Evolutionary conservation across 2,888 invertebrate genomes (phyloP).

Genomic region (Scelioninae gen. 2): DNA sequence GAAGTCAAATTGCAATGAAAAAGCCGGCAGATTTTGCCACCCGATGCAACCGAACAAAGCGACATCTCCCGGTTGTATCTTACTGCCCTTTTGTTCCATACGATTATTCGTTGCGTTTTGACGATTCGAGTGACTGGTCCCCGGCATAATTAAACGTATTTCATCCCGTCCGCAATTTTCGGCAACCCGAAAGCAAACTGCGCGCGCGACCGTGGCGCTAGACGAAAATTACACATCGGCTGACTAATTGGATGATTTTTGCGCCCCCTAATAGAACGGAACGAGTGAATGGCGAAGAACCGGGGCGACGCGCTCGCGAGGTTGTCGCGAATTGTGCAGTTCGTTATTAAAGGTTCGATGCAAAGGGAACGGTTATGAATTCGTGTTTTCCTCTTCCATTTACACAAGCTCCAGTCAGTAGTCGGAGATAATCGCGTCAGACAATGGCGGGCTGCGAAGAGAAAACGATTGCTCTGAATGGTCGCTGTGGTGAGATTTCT

Average conservation of each 20-base stretch:
- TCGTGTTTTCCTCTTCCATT: constrained; percentile 49
- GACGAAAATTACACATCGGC: constrained; percentile 20
- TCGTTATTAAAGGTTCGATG: constrained; percentile 46
- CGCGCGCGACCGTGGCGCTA: background rate
- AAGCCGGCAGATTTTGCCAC: too few relatives aligned
- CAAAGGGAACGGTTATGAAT: constrained; percentile 42
- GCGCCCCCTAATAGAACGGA: constrained; percentile 9
- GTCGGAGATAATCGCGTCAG: constrained; percentile 55
- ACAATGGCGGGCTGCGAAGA: constrained; percentile 50
- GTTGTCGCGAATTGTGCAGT: constrained; percentile 23
- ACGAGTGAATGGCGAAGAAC: constrained; percentile 28
- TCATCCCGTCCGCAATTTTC: background rate
- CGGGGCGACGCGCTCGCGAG: background rate
- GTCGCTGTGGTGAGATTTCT: constrained; percentile 50
- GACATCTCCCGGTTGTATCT: too few relatives aligned
- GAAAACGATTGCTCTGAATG: constrained; percentile 56
- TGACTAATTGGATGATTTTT: constrained; percentile 43
- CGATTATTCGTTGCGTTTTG: too few relatives aligned
- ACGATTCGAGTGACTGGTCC: too few relatives aligned
- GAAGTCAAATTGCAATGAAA: too few relatives aligned
- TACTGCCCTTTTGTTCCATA: too few relatives aligned
- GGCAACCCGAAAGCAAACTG: constrained; percentile 1
- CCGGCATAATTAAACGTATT: constrained; percentile 1
- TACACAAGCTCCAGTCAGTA: constrained; percentile 46
- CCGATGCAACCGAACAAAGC: too few relatives aligned